phyloP scores from a whole-genome alignment of 1,140 invertebrate genomes.

The Temnothorax curvispinosus region DNA sequence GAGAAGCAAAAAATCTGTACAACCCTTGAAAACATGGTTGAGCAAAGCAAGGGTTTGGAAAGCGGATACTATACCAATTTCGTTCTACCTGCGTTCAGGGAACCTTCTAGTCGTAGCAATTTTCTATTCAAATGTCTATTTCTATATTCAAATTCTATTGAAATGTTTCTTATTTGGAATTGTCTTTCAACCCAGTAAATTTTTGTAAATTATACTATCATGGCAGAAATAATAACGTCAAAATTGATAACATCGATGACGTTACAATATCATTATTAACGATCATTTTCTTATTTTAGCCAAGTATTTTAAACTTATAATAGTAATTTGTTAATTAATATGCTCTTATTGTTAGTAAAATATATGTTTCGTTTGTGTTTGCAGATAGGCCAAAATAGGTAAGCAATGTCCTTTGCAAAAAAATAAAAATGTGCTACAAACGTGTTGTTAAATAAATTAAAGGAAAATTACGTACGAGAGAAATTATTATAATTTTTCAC shows the following conservation, averaged over 20 bases:
- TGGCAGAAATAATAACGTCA: background rate
- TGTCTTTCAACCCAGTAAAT: background rate
- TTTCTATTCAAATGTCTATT: background rate
- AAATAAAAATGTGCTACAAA: background rate
- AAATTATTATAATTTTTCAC: background rate
- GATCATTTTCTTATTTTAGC: background rate
- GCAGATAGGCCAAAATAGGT: background rate
- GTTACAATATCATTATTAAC: background rate
- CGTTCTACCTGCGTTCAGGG: background rate
- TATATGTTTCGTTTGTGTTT: background rate
- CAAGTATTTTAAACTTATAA: background rate
- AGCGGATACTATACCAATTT: too few relatives aligned
- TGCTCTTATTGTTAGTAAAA: background rate
- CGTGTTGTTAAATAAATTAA: background rate
- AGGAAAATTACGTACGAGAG: background rate
- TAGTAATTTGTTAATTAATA: background rate
- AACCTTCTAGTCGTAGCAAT: background rate
- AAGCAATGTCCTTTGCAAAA: background rate
- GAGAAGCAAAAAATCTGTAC: background rate
- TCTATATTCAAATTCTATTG: background rate
- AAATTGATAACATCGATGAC: background rate
- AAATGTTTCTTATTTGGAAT: background rate
- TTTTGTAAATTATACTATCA: background rate
- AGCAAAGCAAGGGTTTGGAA: too few relatives aligned
- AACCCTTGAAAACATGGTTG: too few relatives aligned